Evolutionary conservation across 1,140 invertebrate species (phyloP).

Genomic region (Maconellicoccus hirsutus): DNA sequence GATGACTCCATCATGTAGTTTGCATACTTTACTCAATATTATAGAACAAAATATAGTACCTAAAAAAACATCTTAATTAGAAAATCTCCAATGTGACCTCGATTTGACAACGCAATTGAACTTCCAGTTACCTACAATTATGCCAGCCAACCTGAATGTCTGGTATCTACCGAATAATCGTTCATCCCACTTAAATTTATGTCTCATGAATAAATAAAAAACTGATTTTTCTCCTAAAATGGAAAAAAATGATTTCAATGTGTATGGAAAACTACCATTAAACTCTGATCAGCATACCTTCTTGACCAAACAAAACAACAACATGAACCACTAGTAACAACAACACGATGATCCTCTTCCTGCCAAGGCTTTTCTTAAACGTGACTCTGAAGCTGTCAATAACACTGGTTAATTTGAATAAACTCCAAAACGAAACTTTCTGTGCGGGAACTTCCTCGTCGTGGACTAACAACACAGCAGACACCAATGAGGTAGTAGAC

Average conservation of each 20-base stretch:
- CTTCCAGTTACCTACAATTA: background rate
- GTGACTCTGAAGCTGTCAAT: background rate
- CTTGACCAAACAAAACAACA: background rate
- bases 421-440: background rate
- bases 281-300: background rate
- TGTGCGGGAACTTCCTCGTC: background rate
- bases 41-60: background rate
- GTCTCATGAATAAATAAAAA: background rate
- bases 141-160: background rate
- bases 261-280: too few relatives aligned
- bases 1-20: background rate
- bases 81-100: too few relatives aligned
- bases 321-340: background rate
- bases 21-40: background rate
- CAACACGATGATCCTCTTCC: background rate
- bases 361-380: background rate
- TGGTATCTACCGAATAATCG: background rate
- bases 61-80: too few relatives aligned
- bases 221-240: background rate
- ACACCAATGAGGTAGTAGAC: background rate
- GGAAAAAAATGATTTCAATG: too few relatives aligned
- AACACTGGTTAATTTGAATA: background rate
- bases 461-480: background rate
- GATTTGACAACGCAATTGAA: too few relatives aligned
- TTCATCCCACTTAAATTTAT: background rate